These are phyloP conservation scores for Sterrhoptilus dennistouni DNA, from an alignment of 2,113 vertebrate genomes.

Conservation along the genomic window DNA sequence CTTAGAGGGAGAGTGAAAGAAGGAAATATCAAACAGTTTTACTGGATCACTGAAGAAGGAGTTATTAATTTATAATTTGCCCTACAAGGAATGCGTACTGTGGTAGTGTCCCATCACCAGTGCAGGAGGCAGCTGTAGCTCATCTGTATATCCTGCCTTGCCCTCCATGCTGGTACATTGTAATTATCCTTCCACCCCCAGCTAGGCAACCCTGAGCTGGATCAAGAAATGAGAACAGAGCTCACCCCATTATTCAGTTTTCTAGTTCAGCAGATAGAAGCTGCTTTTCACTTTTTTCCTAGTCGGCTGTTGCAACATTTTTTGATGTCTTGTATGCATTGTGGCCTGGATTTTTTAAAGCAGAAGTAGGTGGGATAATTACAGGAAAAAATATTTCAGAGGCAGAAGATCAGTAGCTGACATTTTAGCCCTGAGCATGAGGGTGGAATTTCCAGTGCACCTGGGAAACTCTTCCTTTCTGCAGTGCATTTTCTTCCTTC, in stretches of 20 bases:
- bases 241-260: not conserved
- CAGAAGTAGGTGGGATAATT: not conserved
- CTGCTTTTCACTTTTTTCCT: not conserved
- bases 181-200: not conserved
- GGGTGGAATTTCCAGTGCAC: not conserved
- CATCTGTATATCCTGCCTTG: not conserved
- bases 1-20: not conserved
- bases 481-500: not conserved
- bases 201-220: not conserved
- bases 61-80: not conserved
- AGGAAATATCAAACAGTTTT: not conserved
- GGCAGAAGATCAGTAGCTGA: not conserved
- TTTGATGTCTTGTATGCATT: not conserved
- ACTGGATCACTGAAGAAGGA: not conserved
- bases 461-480: not conserved
- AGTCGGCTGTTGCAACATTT: not conserved
- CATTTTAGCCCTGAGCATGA: not conserved
- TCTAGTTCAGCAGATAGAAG: not conserved
- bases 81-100: not conserved
- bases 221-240: not conserved
- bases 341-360: not conserved
- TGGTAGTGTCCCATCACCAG: not conserved
- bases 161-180: rapidly evolving
- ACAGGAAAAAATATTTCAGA: not conserved
- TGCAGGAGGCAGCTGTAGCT: not conserved